Percentiles rank a stretch among this genome's conserved stretches.
Conservation (phyloP, 2,888 invertebrate species). For the Parnassius mnemosyne region DNA sequence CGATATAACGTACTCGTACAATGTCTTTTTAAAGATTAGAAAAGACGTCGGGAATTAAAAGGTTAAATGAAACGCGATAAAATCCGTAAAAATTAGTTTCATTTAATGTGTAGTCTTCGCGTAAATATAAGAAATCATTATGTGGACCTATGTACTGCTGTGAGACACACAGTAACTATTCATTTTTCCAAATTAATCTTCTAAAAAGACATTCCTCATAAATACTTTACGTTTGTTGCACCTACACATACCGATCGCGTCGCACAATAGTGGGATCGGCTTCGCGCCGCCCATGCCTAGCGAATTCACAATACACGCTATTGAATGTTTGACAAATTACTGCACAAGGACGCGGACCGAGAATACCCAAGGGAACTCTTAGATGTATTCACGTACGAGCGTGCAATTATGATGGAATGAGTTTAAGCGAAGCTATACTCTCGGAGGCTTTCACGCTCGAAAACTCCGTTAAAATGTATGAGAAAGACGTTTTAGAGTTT, state of each 20-base stretch:
- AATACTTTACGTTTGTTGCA: neutral
- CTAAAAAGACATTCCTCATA: conserved; percentile 8
- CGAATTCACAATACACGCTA: conserved; percentile 29
- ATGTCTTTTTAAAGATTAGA: no score
- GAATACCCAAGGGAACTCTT: conserved; percentile 21
- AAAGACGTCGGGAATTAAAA: no score
- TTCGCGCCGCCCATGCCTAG: conserved; percentile 18
- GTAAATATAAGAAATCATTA: no score
- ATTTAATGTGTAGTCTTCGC: no score
- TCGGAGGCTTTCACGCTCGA: conserved; percentile 26
- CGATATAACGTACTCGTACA: no score
- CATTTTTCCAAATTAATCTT: no score
- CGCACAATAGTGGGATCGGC: conserved; percentile 31
- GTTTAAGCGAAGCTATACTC: conserved; percentile 23
- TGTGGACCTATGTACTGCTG: no score
- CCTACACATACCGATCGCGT: conserved; percentile 9
- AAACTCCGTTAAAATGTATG: conserved; percentile 27
- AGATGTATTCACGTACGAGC: conserved; percentile 17
- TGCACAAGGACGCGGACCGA: conserved; percentile 21
- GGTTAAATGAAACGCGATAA: no score
- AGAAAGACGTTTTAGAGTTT: conserved; percentile 26
- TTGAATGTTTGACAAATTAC: conserved; percentile 29
- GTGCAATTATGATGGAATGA: conserved; percentile 26
- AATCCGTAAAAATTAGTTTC: no score
- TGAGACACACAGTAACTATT: no score